Evolutionary conservation across 2,113 vertebrate genomes (phyloP).

Genomic region (Lophura nycthemera): DNA sequence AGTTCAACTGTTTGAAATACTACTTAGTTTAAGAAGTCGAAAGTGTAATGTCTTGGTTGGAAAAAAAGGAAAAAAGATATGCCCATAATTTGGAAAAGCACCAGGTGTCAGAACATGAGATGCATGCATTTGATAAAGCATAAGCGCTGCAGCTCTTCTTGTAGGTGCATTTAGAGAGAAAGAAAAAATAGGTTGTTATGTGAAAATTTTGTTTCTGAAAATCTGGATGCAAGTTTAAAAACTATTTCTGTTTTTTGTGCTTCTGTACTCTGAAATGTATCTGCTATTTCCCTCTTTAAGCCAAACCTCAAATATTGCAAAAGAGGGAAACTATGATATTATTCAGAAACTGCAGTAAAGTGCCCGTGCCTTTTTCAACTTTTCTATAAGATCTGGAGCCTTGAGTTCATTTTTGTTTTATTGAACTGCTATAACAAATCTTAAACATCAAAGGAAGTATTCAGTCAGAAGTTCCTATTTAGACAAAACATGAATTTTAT

Average conservation of each 20-base stretch:
- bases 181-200: not conserved
- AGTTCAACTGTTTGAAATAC: constrained; percentile 52
- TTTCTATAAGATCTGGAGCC: not conserved
- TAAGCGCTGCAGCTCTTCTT: constrained; percentile 18
- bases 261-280: not conserved
- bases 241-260: not conserved
- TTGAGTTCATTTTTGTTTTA: not conserved
- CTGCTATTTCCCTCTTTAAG: not conserved
- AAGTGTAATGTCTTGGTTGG: constrained; percentile 30
- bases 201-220: not conserved
- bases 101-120: not conserved
- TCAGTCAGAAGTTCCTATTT: not conserved
- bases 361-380: not conserved
- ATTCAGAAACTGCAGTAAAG: not conserved
- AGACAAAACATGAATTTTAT: not conserved
- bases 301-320: not conserved
- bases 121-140: not conserved
- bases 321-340: not conserved
- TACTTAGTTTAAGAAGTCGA: constrained; percentile 29
- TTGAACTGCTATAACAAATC: not conserved
- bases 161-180: not conserved
- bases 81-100: constrained; percentile 10
- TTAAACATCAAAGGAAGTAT: not conserved
- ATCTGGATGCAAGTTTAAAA: not conserved
- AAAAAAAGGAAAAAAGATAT: not conserved